These are phyloP conservation scores for Thunnus maccoyii DNA, from an alignment of 2,113 vertebrate species.

Conservation along the genomic window DNA sequence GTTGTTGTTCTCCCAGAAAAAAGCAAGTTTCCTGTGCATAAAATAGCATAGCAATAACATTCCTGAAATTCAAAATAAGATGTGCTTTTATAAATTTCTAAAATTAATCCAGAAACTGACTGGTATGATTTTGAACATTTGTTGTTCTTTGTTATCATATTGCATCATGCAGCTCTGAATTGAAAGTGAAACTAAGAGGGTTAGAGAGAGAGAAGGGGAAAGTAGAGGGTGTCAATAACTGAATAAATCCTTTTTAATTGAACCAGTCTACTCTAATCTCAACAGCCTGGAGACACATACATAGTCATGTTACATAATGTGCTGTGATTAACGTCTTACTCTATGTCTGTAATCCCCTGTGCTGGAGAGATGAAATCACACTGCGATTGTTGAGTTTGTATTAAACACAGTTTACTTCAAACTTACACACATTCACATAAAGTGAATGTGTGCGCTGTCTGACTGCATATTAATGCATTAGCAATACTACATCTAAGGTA, in stretches of 20 bases:
- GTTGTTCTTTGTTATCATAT: no score
- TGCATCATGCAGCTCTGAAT: no score
- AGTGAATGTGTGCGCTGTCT: not conserved
- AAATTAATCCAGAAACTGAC: no score
- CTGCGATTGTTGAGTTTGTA: conserved; percentile 10
- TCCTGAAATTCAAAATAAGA: no score
- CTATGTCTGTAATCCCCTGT: conserved; percentile 26
- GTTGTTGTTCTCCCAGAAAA: no score
- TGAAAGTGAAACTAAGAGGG: no score
- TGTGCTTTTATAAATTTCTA: no score
- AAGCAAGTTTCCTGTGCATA: no score
- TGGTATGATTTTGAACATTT: no score
- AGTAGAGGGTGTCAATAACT: not conserved
- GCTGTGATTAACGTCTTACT: conserved; percentile 11
- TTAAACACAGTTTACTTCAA: conserved; percentile 26
- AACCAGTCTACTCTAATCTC: conserved; percentile 29
- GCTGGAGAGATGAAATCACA: conserved; percentile 2
- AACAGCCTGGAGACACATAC: not conserved
- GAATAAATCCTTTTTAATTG: conserved; percentile 49
- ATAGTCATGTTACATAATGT: conserved; percentile 40
- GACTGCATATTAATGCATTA: not conserved
- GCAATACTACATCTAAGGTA: not conserved
- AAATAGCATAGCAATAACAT: no score
- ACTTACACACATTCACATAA: no score
- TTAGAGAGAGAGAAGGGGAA: not conserved